phyloP scores from a whole-genome alignment of 2,113 vertebrate species.

The Pelecanus crispus region DNA sequence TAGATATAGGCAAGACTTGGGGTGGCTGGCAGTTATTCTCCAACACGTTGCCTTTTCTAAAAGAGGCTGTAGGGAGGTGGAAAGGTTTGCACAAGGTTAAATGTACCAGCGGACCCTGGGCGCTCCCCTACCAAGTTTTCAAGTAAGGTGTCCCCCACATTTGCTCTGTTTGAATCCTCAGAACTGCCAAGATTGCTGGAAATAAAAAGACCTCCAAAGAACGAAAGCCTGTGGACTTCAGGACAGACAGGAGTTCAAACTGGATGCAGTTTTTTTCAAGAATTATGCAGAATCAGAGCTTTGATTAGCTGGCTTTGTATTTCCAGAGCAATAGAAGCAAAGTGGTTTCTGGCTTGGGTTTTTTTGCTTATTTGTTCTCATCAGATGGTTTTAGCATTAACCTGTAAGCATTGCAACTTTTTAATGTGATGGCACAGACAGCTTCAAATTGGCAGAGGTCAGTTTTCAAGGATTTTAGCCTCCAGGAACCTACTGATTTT shows the following conservation, averaged over 20 bases:
- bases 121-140: neutral
- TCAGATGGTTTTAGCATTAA: neutral
- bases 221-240: neutral
- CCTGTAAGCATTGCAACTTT: neutral
- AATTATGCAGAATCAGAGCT: neutral
- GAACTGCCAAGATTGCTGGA: neutral
- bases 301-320: neutral
- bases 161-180: neutral
- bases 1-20: neutral
- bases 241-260: neutral
- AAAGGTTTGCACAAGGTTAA: neutral
- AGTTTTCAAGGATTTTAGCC: constrained; percentile 27
- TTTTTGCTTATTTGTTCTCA: constrained; percentile 6
- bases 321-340: neutral
- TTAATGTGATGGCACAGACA: neutral
- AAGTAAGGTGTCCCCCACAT: neutral
- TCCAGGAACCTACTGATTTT: neutral
- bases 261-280: neutral
- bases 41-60: neutral
- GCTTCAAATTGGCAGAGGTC: neutral
- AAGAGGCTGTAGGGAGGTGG: neutral
- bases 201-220: neutral
- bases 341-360: neutral
- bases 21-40: neutral
- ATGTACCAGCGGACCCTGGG: neutral